Base-by-base conservation (phyloP, 2,797 vertebrate genomes). In the Gymnoscopelus microlampas region DNA sequence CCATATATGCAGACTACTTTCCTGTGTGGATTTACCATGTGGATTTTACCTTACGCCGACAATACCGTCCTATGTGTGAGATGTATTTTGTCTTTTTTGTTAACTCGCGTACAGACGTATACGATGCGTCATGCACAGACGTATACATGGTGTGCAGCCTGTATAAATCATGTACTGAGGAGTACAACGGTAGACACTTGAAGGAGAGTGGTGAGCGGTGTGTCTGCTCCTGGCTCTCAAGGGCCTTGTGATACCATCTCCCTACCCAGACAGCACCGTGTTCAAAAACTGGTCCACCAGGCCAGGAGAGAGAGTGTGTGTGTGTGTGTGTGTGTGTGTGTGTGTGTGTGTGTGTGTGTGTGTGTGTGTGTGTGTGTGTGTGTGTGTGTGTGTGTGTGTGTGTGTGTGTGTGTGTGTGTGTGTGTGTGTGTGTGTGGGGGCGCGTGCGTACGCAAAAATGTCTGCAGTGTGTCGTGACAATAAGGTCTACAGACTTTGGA, bases 391-490 rank as follows among this genome's bases (percentile, higher is more conserved):
- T 19, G 19, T 19, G 19, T 19, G 19, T n/a, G n/a, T n/a, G n/a
- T n/a, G n/a, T n/a, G n/a, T n/a, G n/a, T n/a, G n/a, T n/a, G n/a
- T n/a, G n/a, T n/a, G n/a, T 67, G 72, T 7, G 69, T 53, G 2
- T 59, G 74, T 60, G 63, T 23, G 53, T 49, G 26, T 3, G 26
- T 26, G 2, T 26, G 26, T 3, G n/a, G n/a, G n/a, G n/a, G n/a
- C n/a, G n/a, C n/a, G n/a, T n/a, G n/a, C n/a, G n/a, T n/a, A n/a
- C 32, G 32, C 32, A 4, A 35, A 3, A 35, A 39, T 70, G 70
- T 86, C 83, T 79, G 85, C 80, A 82, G 83, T 62, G 73, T 68
- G 82, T 90, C 83, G 81, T 88, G 87, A 87, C 82, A 56, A 70
- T 74, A 15, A 49, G 77, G 74, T 68, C 74, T 64, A 71, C 51